Conservation (phyloP, 2,888 invertebrate genomes). For the Girardia tigrina region DNA sequence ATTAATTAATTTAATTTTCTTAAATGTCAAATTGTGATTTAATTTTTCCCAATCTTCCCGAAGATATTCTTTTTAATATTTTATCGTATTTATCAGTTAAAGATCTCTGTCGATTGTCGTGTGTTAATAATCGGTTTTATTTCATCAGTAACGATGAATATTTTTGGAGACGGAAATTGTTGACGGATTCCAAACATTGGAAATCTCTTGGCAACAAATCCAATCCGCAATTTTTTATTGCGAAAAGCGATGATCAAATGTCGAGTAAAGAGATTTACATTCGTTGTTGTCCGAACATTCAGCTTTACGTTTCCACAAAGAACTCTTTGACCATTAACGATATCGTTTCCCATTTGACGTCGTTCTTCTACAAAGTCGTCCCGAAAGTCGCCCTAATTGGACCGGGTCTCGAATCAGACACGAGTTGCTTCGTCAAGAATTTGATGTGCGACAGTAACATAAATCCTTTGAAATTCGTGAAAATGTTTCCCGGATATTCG, state of each 20-base stretch:
- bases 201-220: constrained; percentile 16
- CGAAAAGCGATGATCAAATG: not conserved
- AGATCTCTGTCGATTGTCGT: constrained; percentile 3
- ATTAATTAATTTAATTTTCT: too few species aligned
- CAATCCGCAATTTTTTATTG: constrained; percentile 25
- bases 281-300: constrained; percentile 29
- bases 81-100: constrained; percentile 26
- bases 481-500: constrained; percentile 26
- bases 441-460: constrained; percentile 24
- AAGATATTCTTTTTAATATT: constrained; percentile 28
- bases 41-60: constrained; percentile 21
- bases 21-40: not conserved
- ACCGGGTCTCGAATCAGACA: constrained; percentile 28
- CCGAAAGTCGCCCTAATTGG: constrained; percentile 28
- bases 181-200: constrained; percentile 8
- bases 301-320: not conserved
- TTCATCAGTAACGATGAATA: constrained; percentile 26
- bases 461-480: constrained; percentile 20
- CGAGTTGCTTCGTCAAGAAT: constrained; percentile 24
- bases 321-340: not conserved
- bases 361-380: constrained; percentile 17
- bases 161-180: constrained; percentile 27
- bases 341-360: not conserved
- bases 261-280: constrained; percentile 28
- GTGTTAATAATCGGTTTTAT: constrained; percentile 20